Base-by-base conservation (phyloP, 1,140 invertebrate species). In the Tyrophagus putrescentiae region DNA sequence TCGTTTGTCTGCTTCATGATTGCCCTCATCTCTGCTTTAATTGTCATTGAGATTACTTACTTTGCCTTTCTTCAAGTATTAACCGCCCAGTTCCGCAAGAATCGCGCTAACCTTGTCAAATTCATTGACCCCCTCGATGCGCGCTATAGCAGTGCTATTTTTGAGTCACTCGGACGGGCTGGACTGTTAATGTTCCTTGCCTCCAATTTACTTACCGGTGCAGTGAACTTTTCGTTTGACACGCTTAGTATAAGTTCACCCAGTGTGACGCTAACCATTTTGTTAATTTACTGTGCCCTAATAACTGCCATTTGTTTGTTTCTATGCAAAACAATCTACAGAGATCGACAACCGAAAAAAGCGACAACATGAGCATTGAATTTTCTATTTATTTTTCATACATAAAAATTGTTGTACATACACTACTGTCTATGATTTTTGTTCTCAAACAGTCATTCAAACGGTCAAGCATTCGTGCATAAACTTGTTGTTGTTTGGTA, bases 141-240 rank as follows among this genome's bases (percentile, higher is more conserved):
- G 21, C 4, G 28, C 29, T 42, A 57, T 44, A 33, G 52, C 54
- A 62, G 60, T 45, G n/a, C 56, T 9, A 39, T 65, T 23, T 34
- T 62, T 3, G 44, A 39, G 27, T n/a, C 78, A 39, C 75, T 87
- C 29, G 84, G 84, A 72, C 78, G 78, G 53, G 87, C 86, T 73
- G 83, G 83, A 11, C 71, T 92, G 29, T 63, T 78, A 18, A 87
- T 83, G 69, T 92, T 92, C 70, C 70, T 91, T 36, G 36, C 84
- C 1, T 78, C 79, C 3, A 92, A 91, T 75, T 34, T 91, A 21
- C 67, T 84, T 9, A 91, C 87, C 25, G 87, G 87, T 36, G 57
- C 80, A 27, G 73, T 91, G 13, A 91, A 92, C 74, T 71, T 85
- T 65, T 70, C 70, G 27, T 70, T 85, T 13, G 71, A 77, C 62